Evolutionary conservation across 2,113 vertebrate species (phyloP).

Genomic region (Atrichornis clamosus): DNA sequence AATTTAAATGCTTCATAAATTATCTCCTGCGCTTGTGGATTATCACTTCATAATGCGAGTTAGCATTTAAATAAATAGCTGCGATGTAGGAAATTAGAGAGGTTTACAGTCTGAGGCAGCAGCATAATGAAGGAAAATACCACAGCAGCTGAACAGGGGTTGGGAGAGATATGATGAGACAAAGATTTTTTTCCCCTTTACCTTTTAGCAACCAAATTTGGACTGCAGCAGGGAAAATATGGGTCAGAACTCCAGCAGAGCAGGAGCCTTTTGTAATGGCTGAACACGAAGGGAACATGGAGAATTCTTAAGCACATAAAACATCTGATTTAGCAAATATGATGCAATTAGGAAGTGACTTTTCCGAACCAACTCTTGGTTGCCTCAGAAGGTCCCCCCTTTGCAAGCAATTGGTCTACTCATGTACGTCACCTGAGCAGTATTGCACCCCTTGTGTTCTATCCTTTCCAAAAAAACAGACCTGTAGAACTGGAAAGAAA

Average conservation of each 20-base stretch:
- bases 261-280: constrained; percentile 16
- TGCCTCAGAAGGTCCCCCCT: neutral
- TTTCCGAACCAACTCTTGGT: neutral
- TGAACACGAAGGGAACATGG: neutral
- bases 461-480: neutral
- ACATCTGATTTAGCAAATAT: constrained; percentile 40
- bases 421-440: neutral
- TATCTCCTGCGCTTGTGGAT: constrained; percentile 93
- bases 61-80: constrained; percentile 98
- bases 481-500: neutral
- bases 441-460: neutral
- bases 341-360: constrained; percentile 36
- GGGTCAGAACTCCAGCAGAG: constrained; percentile 62
- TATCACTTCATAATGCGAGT: constrained; percentile 97
- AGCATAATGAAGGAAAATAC: constrained; percentile 80
- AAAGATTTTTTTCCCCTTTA: neutral
- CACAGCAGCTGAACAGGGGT: constrained; percentile 63
- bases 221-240: constrained; percentile 46
- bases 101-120: constrained; percentile 77
- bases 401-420: constrained; percentile 7
- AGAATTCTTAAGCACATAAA: neutral
- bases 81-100: constrained; percentile 86
- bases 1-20: constrained; percentile 99
- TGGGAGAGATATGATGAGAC: neutral
- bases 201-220: constrained; percentile 45